A percentile compares a stretch with the other conserved stretches of the same genome.
These are phyloP conservation scores for Anneissia japonica DNA, from an alignment of 35 echinoderm and acorn worm species.

Conservation along the genomic window DNA sequence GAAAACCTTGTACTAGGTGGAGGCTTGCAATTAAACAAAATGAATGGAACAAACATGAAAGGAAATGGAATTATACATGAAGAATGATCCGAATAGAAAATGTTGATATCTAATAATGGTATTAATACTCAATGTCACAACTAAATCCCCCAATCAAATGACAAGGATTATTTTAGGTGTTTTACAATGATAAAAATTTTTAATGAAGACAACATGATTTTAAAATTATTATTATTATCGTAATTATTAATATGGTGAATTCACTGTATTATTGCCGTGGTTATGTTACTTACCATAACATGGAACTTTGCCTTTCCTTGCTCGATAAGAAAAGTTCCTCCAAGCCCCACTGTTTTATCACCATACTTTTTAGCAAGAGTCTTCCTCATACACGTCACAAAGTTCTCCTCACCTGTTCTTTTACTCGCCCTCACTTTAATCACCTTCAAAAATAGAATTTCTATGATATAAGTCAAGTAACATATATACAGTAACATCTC, in stretches of 20 bases:
- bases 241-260: background rate
- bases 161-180: background rate
- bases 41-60: no score
- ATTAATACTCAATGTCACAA: background rate
- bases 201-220: background rate
- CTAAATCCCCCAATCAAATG: no score
- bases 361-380: slow-evolving; percentile 57
- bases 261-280: background rate
- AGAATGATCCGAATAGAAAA: no score
- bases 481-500: no score
- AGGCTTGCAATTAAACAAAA: no score
- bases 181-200: background rate
- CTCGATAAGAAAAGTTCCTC: slow-evolving; percentile 73
- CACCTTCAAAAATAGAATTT: slow-evolving; percentile 30
- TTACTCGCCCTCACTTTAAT: slow-evolving; percentile 67
- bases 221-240: background rate
- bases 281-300: slow-evolving; percentile 66
- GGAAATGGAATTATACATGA: no score
- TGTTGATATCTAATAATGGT: no score
- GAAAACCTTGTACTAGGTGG: no score
- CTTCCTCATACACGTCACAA: slow-evolving; percentile 69
- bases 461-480: no score
- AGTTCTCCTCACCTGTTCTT: slow-evolving; percentile 54
- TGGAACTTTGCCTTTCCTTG: slow-evolving; percentile 84
- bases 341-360: slow-evolving; percentile 60